phyloP scores from a whole-genome alignment of 2,113 vertebrate genomes.

The Trogon surrucura region DNA sequence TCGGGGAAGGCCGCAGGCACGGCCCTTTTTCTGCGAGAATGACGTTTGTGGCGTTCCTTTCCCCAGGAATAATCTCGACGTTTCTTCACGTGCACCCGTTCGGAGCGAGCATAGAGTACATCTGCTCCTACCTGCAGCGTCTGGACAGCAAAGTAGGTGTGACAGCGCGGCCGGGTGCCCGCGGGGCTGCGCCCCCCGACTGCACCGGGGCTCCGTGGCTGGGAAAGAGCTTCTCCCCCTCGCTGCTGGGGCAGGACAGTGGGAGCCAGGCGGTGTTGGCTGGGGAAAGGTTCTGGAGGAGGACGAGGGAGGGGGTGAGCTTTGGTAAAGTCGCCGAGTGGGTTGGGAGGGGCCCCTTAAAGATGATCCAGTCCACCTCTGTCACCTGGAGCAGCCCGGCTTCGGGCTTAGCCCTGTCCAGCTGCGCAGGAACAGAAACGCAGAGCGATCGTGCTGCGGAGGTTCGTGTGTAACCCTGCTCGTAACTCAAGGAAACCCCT shows the following conservation, averaged over 20 bases:
- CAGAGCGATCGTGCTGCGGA: not conserved
- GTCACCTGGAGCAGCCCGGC: not conserved
- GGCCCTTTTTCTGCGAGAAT: not conserved
- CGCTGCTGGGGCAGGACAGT: not conserved
- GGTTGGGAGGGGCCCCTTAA: not conserved
- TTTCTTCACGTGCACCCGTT: conserved; percentile 96
- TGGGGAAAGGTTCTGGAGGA: not conserved
- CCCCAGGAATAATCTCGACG: conserved; percentile 91
- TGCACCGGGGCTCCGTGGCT: not conserved
- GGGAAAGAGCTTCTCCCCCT: not conserved
- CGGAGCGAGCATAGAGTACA: conserved; percentile 96
- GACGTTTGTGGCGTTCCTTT: not conserved
- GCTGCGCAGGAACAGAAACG: accelerated
- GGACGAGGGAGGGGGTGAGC: not conserved
- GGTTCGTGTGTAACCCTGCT: not conserved
- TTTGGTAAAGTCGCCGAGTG: not conserved
- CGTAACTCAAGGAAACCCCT: not conserved
- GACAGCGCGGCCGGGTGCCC: no score
- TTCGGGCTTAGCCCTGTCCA: not conserved
- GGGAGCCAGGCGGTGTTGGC: not conserved
- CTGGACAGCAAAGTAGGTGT: conserved; percentile 91
- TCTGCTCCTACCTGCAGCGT: conserved; percentile 95
- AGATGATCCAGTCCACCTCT: not conserved
- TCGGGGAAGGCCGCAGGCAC: not conserved
- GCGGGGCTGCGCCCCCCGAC: no score